phyloP scores from a whole-genome alignment of 2,888 invertebrate species.

The Erannis defoliaria region DNA sequence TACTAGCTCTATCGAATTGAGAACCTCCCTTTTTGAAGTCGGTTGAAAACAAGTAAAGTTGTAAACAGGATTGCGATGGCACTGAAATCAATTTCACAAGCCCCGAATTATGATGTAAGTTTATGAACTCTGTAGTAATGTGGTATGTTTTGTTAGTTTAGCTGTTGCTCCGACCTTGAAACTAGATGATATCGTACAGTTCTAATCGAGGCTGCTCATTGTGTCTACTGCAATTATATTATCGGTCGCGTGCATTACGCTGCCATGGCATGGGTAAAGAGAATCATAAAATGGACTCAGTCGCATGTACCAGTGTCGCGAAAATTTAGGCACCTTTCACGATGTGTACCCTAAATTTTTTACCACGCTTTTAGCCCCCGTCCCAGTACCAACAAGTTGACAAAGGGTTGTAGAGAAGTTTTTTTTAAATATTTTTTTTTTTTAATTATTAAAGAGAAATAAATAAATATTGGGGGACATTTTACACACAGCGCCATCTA shows the following conservation, averaged over 20 bases:
- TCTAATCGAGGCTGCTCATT: constrained; percentile 69
- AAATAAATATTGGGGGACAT: no score
- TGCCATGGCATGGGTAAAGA: constrained; percentile 26
- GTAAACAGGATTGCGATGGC: no score
- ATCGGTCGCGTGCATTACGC: constrained; percentile 52
- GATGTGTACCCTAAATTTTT: not conserved
- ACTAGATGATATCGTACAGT: constrained; percentile 56
- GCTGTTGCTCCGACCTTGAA: constrained; percentile 57
- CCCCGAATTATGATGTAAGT: not conserved
- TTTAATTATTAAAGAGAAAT: no score
- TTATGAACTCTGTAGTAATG: not conserved
- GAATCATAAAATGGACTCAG: not conserved
- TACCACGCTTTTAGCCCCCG: no score
- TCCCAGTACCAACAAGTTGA: no score
- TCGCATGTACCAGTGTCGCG: not conserved
- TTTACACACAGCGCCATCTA: no score
- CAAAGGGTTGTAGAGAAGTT: no score
- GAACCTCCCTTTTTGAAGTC: no score
- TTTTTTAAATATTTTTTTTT: no score
- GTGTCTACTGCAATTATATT: constrained; percentile 66
- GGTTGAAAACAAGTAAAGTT: no score
- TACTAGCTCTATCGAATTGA: no score
- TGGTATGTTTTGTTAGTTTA: not conserved
- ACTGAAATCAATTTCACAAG: no score
- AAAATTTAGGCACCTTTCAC: not conserved